Evolutionary conservation across 92 coral and sea anemone species (phyloP).

Genomic region (Muricea muricata): DNA sequence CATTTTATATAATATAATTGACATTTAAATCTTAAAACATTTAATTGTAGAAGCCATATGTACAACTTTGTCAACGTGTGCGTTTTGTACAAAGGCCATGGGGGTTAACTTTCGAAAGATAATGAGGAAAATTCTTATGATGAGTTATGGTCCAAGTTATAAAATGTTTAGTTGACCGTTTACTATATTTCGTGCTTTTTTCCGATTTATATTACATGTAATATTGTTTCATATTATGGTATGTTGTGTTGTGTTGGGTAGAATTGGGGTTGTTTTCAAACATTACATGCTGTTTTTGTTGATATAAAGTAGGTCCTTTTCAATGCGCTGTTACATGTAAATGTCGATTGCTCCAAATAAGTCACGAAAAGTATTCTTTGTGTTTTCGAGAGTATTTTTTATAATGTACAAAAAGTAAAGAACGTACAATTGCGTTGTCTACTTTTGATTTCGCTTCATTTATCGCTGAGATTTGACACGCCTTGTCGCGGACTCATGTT

Average conservation of each 20-base stretch:
- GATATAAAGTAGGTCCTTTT: not conserved
- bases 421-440: not conserved
- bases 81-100: not conserved
- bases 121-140: not conserved
- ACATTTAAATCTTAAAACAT: constrained; percentile 2
- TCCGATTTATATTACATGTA: not conserved
- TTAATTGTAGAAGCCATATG: not conserved
- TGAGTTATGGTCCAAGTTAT: not conserved
- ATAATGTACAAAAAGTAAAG: not conserved
- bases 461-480: not conserved
- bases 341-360: too few relatives aligned
- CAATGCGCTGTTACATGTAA: too few relatives aligned
- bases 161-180: not conserved
- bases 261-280: not conserved
- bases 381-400: not conserved
- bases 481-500: not conserved
- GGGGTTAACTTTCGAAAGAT: not conserved
- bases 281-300: not conserved
- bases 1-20: not conserved
- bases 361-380: too few relatives aligned
- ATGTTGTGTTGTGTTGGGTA: not conserved
- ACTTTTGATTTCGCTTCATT: not conserved
- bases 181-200: not conserved
- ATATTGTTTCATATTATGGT: not conserved
- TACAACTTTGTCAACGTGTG: not conserved